These are phyloP conservation scores for Drosophila nasuta DNA, from an alignment of 1,140 invertebrate genomes.

Conservation along the genomic window DNA sequence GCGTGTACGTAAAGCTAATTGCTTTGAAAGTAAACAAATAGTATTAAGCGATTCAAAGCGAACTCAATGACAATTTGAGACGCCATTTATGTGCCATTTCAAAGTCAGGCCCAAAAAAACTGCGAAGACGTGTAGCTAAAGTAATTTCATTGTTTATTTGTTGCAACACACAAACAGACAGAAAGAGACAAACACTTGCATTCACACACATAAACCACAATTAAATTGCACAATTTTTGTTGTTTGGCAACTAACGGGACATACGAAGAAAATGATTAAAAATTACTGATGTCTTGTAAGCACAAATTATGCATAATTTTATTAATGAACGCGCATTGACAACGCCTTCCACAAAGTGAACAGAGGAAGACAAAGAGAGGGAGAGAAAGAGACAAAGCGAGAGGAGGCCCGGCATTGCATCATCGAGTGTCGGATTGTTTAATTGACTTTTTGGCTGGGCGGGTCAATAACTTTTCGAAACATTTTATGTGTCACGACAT, in stretches of 20 bases:
- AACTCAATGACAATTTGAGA: slow-evolving; percentile 42
- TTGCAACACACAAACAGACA: slow-evolving; percentile 25
- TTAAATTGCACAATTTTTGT: slow-evolving; percentile 19
- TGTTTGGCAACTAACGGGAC: slow-evolving; percentile 15
- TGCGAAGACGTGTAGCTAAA: slow-evolving; percentile 13
- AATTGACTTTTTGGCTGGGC: slow-evolving; percentile 57
- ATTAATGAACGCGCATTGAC: slow-evolving; percentile 15
- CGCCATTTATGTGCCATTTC: slow-evolving; percentile 38
- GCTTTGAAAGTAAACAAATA: slow-evolving; percentile 25
- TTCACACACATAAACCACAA: slow-evolving; percentile 1
- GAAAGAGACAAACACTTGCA: neutral
- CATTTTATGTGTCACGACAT: slow-evolving; percentile 49
- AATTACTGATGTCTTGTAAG: neutral
- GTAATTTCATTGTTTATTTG: slow-evolving; percentile 28
- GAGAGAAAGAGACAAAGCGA: too few species aligned
- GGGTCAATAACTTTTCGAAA: slow-evolving; percentile 64
- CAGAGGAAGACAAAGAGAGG: neutral
- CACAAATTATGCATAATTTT: slow-evolving; percentile 48
- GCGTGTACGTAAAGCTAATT: slow-evolving; percentile 39
- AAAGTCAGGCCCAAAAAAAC: slow-evolving; percentile 30
- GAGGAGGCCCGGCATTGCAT: slow-evolving; percentile 39
- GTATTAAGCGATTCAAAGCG: slow-evolving; percentile 21
- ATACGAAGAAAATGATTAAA: slow-evolving; percentile 3
- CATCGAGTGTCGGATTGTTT: slow-evolving; percentile 41
- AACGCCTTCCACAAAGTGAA: slow-evolving; percentile 8